Percentiles rank a stretch among this genome's conserved stretches.
phyloP scores from a whole-genome alignment of 92 coral and sea anemone genomes.

The Porites evermanni region DNA sequence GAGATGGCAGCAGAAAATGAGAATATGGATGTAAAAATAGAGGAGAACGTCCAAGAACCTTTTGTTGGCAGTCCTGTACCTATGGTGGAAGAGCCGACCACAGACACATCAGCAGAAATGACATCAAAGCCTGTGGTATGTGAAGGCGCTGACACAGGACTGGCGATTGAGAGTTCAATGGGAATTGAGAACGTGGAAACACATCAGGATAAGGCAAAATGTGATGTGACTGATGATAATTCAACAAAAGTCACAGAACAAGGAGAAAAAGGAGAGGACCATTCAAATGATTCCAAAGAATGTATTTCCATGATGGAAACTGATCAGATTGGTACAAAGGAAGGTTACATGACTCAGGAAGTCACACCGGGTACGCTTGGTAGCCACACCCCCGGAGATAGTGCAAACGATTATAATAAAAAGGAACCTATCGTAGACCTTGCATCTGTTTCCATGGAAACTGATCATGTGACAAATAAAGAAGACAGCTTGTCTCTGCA shows the following conservation, averaged over 20 bases:
- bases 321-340: conserved; percentile 2
- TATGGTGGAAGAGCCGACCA: not conserved
- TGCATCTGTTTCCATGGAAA: not conserved
- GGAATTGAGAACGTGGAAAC: conserved; percentile 21
- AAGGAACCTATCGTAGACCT: not conserved
- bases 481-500: not conserved
- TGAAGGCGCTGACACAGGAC: not conserved
- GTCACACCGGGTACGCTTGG: conserved; percentile 11
- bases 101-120: not conserved
- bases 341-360: conserved; percentile 12
- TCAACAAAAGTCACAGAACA: not conserved
- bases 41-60: not conserved
- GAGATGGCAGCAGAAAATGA: not conserved
- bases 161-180: not conserved
- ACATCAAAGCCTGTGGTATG: not conserved
- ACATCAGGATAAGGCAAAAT: not conserved
- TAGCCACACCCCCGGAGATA: not conserved
- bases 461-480: not conserved
- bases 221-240: not conserved
- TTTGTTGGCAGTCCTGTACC: not conserved
- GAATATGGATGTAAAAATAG: not conserved
- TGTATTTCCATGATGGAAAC: conserved; percentile 31
- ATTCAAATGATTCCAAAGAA: not conserved
- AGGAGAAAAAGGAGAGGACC: not conserved
- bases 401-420: not conserved